phyloP scores from a whole-genome alignment of 2,888 invertebrate species.

The Epistrophe grossulariae region DNA sequence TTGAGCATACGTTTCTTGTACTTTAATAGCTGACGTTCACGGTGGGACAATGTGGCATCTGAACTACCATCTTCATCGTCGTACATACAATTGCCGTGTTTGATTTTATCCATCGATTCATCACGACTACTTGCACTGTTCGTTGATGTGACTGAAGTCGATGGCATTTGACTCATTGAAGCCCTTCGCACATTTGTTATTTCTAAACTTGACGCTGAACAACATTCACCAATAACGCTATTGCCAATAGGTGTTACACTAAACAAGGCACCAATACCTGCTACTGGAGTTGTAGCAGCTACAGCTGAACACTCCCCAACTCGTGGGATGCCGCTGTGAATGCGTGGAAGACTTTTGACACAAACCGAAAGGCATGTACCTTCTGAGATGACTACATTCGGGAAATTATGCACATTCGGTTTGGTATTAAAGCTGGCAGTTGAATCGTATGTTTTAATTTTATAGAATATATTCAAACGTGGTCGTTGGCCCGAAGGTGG shows the following conservation, averaged over 20 bases:
- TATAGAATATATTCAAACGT: slow-evolving; percentile 83
- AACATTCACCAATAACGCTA: slow-evolving; percentile 10
- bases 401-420: slow-evolving; percentile 83
- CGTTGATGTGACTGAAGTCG: slow-evolving; percentile 59
- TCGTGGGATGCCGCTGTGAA: slow-evolving; percentile 88
- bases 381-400: slow-evolving; percentile 83
- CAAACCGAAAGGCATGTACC: slow-evolving; percentile 84
- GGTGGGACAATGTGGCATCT: slow-evolving; percentile 79
- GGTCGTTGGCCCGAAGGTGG: slow-evolving; percentile 78
- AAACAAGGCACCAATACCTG: slow-evolving; percentile 70
- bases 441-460: slow-evolving; percentile 82
- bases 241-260: slow-evolving; percentile 53
- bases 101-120: slow-evolving; percentile 60
- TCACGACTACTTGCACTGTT: slow-evolving; percentile 68
- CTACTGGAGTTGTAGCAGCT: slow-evolving; percentile 55
- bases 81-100: slow-evolving; percentile 76
- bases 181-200: slow-evolving; percentile 51
- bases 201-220: neutral
- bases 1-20: slow-evolving; percentile 83
- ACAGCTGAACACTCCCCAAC: slow-evolving; percentile 77
- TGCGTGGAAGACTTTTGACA: slow-evolving; percentile 89
- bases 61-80: slow-evolving; percentile 74
- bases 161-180: slow-evolving; percentile 66
- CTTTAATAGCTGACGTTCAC: slow-evolving; percentile 83
- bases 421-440: slow-evolving; percentile 82